Evolutionary conservation across 2,797 vertebrate species (phyloP), one percentile per base, ranked within the genome.

Genomic region (Schizothorax lantsangensis): DNA sequence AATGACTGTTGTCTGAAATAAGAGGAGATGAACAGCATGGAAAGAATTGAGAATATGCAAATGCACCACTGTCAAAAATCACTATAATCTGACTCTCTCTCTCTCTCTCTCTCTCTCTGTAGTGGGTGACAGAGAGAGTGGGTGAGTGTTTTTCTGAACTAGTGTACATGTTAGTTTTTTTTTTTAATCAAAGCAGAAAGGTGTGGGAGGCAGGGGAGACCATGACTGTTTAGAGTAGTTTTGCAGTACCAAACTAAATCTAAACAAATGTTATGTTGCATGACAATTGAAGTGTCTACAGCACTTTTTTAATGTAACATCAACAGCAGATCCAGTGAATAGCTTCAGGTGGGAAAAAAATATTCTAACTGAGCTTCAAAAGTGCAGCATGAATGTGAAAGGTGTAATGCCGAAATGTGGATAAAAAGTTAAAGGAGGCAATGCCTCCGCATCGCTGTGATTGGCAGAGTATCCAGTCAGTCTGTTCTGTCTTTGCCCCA

Each of bases 21-120:
- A 79, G 21, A 78, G 19, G 64, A 80, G 49, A 91, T 66, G 89
- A 87, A 89, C 90, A 87, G 90, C 91, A 90, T 74, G 69, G 78
- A 90, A 92, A 89, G 86, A 88, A 77, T 75, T 85, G 79, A 64
- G 43, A 23, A 86, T 82, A 90, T 86, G 89, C 86, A 69, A 54
- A 83, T 81, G 64, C 57, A 33, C 38, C 49, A 26, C 43, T 75
- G 54, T 52, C 75, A 33, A 79, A 33, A 83, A 71, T 82, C 36
- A 77, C 30, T 26, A 30, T 47, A 4, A 62, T 83, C 23, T 74
- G 4, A n/a, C 72, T 68, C 45, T 14, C 40, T 38, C 6, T 38
- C 38, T 38, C 38, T 38, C 38, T 38, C 6, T 38, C 38, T 38
- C 38, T 8, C 40, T 40, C 1, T 40, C 38, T n/a, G n/a, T n/a